phyloP scores from a whole-genome alignment of 2,888 invertebrate species.

The Quadriops clusia region DNA sequence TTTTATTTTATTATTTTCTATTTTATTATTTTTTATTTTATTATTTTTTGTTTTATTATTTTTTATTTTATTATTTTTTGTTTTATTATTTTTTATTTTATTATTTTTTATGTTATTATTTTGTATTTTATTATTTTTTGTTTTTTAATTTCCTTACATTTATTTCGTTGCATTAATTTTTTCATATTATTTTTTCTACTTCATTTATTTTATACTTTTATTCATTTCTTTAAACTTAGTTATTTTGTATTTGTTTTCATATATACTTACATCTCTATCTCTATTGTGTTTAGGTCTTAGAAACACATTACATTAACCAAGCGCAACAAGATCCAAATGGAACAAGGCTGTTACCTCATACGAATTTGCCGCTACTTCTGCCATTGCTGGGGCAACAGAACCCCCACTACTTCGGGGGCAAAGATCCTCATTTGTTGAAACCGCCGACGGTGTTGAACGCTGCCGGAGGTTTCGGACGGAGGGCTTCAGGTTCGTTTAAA shows the following conservation, averaged over 20 bases:
- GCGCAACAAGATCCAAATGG: constrained; percentile 27
- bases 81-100: no score
- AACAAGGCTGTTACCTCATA: constrained; percentile 52
- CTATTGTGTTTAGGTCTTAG: constrained; percentile 39
- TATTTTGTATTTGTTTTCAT: neutral
- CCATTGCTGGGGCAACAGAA: constrained; percentile 75
- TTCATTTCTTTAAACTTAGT: no score
- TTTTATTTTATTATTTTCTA: neutral
- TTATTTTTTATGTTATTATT: no score
- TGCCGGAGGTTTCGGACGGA: constrained; percentile 71
- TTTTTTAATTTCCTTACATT: no score
- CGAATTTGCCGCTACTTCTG: constrained; percentile 74
- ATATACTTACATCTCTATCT: neutral
- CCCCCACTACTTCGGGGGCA: constrained; percentile 74
- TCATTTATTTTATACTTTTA: no score
- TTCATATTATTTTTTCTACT: constrained; percentile 1
- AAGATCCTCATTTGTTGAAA: constrained; percentile 86
- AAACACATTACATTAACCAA: constrained; percentile 40
- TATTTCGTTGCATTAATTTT: no score
- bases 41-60: no score
- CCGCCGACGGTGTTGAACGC: constrained; percentile 86
- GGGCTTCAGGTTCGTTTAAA: constrained; percentile 55
- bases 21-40: no score
- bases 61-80: no score
- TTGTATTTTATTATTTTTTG: no score